Percentiles rank a stretch among this genome's conserved stretches.
phyloP scores from a whole-genome alignment of 2,113 vertebrate genomes.

The Climacteris rufus region DNA sequence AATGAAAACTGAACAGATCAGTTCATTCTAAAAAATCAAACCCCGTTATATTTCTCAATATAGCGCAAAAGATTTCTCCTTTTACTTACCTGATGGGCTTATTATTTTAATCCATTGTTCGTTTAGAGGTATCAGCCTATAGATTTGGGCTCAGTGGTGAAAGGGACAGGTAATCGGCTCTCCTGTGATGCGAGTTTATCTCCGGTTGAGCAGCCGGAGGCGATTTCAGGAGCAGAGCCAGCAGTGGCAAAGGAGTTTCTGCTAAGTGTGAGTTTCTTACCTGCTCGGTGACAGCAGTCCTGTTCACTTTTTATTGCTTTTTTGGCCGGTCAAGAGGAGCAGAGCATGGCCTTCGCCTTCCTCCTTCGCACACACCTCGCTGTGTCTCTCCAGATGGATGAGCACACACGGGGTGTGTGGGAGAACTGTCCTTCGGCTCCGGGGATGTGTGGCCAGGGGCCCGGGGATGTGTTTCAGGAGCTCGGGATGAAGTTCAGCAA shows the following conservation, averaged over 20 bases:
- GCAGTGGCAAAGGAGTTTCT: background rate
- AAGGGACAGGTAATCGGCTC: background rate
- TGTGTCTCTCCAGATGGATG: background rate
- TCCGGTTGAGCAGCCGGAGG: background rate
- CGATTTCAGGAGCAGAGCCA: background rate
- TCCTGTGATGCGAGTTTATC: background rate
- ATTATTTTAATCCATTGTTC: background rate
- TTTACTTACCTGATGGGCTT: background rate
- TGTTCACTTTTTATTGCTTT: background rate
- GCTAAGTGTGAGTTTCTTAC: background rate
- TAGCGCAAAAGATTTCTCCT: background rate
- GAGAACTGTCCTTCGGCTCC: rapidly evolving
- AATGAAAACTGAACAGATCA: background rate
- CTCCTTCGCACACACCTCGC: background rate
- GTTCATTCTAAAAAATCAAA: conserved; percentile 11
- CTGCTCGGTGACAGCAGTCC: background rate
- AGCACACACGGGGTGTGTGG: rapidly evolving
- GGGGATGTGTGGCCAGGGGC: background rate
- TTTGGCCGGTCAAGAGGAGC: background rate
- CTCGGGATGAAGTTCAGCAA: background rate
- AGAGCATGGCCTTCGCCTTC: background rate
- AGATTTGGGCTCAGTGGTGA: background rate
- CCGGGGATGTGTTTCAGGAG: background rate
- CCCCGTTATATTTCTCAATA: background rate
- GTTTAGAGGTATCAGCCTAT: background rate